Base-by-base conservation (phyloP, 2,113 vertebrate genomes). In the Pelvicachromis taeniatus region DNA sequence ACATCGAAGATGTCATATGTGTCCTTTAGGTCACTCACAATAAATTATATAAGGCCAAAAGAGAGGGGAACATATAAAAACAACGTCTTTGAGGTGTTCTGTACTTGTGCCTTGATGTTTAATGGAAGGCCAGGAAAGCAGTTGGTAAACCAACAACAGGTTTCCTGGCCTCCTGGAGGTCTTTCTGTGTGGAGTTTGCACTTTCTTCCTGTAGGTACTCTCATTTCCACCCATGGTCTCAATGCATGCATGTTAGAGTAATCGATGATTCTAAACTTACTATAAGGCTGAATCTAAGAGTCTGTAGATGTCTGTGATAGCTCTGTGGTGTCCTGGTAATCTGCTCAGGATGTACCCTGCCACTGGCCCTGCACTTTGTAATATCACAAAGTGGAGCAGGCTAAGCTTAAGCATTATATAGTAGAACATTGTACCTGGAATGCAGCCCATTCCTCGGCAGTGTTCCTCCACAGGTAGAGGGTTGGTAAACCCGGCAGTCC, bases 401-500 rank as follows among this genome's bases (percentile, higher is more conserved):
- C 40, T 19, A 16, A 63, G 59, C 59, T 7, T 4, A 21, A 17
- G 17, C 3, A 78, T 38, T 12, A n/a, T 63, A 23, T 33, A 48
- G 3, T 14, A 77, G 16, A 17, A n/a, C 11, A 5, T 6, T 42
- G 13, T 75, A 98, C 97, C 83, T 77, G 95, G 90, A 98, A 98
- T 0, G 80, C 93, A 48, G 95, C 93, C 97, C 97, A 97, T 77
- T 97, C 97, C 65, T 98, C 97, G 7, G 83, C 91, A 6, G 97
- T 96, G 87, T 98, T 97, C 87, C 92, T 97, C 97, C 97, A 97
- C 58, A 97, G 95, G 85, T 97, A 88, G 6, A 98, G 29, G 14
- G 91, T 95, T 14, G 97, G 97, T 61, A 97, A 89, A 19, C 97
- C 97, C 0, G 96, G 90, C 4, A 91, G 92, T 33, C 97, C 97